Conservation (phyloP, 2,888 invertebrate genomes). For the Nomada lathburiana region DNA sequence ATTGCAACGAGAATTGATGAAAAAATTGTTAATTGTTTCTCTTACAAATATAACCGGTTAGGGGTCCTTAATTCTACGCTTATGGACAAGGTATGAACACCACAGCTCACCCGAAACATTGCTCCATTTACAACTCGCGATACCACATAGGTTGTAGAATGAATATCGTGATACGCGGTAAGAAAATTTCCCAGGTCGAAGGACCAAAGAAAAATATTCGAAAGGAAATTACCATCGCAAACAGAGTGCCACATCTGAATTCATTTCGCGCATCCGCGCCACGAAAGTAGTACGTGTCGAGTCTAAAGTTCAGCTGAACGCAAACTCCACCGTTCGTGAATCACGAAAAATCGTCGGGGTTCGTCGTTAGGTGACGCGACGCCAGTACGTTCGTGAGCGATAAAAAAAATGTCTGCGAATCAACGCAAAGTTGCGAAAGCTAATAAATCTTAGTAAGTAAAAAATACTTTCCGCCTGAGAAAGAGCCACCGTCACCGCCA, state of each 20-base stretch:
- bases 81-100: not conserved
- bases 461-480: conserved; percentile 13
- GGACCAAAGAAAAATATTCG: not conserved
- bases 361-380: conserved; percentile 49
- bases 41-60: not conserved
- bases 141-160: not conserved
- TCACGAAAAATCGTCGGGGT: conserved; percentile 53
- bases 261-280: conserved; percentile 48
- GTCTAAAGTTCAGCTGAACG: conserved; percentile 60
- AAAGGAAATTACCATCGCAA: conserved; percentile 7
- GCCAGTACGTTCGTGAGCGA: conserved; percentile 19
- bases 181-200: conserved; percentile 1
- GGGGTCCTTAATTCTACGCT: not conserved
- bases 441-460: conserved; percentile 12
- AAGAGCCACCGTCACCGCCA: not conserved
- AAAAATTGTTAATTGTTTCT: not conserved
- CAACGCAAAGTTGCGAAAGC: conserved; percentile 30
- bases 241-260: conserved; percentile 29
- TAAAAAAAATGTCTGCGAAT: conserved; percentile 34
- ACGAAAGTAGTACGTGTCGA: conserved; percentile 49
- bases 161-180: not conserved
- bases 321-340: conserved; percentile 41
- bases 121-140: not conserved
- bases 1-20: not conserved
- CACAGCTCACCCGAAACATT: not conserved